Evolutionary conservation across 2,888 invertebrate genomes (phyloP).

Genomic region (Clistopyga incitator): DNA sequence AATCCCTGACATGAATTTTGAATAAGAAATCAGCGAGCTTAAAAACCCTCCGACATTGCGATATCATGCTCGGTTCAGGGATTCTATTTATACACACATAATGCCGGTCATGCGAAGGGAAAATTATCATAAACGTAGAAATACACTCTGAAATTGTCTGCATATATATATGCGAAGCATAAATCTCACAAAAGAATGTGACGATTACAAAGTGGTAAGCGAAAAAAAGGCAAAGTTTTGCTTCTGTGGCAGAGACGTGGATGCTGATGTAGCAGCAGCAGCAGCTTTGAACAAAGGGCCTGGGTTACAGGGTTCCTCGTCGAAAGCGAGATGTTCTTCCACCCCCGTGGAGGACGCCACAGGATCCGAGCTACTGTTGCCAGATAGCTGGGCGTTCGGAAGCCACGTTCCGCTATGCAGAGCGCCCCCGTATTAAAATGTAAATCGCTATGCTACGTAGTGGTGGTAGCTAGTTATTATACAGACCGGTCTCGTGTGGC

Average conservation of each 20-base stretch:
- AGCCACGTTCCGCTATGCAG: conserved; percentile 74
- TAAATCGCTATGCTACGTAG: conserved; percentile 73
- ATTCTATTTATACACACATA: too few relatives aligned
- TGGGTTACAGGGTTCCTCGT: conserved; percentile 3
- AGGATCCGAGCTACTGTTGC: conserved; percentile 28
- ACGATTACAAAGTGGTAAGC: conserved; percentile 2
- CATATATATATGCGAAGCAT: not conserved
- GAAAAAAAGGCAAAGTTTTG: conserved; percentile 13
- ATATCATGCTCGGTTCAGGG: too few relatives aligned
- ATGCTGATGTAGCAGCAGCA: conserved; percentile 43
- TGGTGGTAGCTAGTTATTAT: conserved; percentile 77
- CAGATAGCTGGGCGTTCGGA: conserved; percentile 63
- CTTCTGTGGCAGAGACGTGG: conserved; percentile 4
- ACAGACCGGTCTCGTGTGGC: conserved; percentile 71
- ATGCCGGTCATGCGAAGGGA: too few relatives aligned
- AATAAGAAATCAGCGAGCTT: too few relatives aligned
- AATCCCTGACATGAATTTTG: too few relatives aligned
- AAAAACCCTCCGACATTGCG: too few relatives aligned
- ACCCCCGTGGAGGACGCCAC: conserved; percentile 7
- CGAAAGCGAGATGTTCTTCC: conserved; percentile 35
- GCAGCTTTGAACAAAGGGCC: conserved; percentile 23
- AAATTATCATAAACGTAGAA: not conserved
- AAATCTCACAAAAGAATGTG: conserved; percentile 6
- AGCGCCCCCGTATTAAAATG: conserved; percentile 78
- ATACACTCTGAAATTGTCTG: not conserved